A percentile compares a stretch with the other conserved stretches of the same genome.
phyloP scores from a whole-genome alignment of 2,888 invertebrate species.

The Lepidocyrtoides sp. region DNA sequence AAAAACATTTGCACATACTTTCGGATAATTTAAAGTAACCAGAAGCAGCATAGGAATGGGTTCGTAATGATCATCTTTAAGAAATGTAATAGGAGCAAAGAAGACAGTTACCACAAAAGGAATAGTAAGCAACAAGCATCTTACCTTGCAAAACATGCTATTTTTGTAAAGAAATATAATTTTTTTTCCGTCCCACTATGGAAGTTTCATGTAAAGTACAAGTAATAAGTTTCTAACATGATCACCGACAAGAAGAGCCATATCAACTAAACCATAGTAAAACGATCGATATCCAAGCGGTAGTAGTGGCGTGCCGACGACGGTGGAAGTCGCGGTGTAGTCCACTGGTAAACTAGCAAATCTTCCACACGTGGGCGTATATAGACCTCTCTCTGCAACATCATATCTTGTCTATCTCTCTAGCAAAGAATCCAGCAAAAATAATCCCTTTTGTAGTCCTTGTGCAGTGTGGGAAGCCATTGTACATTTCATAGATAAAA shows the following conservation, averaged over 20 bases:
- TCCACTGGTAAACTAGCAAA: slow-evolving; percentile 38
- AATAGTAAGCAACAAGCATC: neutral
- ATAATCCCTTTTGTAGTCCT: neutral
- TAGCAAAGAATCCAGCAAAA: neutral
- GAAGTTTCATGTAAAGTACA: neutral
- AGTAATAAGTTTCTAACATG: neutral
- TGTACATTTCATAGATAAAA: neutral
- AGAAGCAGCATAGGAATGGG: neutral
- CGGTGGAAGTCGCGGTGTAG: neutral
- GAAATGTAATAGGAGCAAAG: no score
- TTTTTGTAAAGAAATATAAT: neutral
- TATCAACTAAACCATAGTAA: neutral
- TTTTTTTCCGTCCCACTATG: neutral
- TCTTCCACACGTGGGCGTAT: slow-evolving; percentile 76
- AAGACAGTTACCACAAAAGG: no score
- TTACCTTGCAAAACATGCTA: neutral
- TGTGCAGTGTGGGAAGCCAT: neutral
- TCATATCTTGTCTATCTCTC: slow-evolving; percentile 13
- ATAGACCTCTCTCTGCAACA: slow-evolving; percentile 65
- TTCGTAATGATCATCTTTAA: neutral
- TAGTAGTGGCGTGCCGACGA: neutral
- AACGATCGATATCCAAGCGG: slow-evolving; percentile 67
- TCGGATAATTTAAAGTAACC: neutral
- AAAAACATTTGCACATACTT: neutral
- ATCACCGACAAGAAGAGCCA: neutral